Evolutionary conservation across 2,888 invertebrate species (phyloP).

Genomic region (Cheilosia impressa): DNA sequence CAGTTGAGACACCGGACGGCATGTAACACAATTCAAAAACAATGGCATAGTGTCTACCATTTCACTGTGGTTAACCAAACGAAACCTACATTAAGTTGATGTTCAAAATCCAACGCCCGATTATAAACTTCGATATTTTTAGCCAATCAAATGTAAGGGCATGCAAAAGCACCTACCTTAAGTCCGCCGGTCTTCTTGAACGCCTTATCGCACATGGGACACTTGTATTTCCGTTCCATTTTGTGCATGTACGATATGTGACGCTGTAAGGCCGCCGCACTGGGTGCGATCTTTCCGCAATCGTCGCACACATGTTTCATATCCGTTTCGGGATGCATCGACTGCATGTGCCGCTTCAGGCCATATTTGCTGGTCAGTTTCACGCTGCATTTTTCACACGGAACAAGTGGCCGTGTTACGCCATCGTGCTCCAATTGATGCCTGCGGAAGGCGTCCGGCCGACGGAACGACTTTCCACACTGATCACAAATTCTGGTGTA

Average conservation of each 20-base stretch:
- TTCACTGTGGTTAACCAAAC: too few relatives aligned
- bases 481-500: slow-evolving; percentile 81
- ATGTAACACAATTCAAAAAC: too few relatives aligned
- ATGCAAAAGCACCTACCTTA: slow-evolving; percentile 76
- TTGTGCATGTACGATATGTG: slow-evolving; percentile 81
- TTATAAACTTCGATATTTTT: too few relatives aligned
- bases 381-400: slow-evolving; percentile 80
- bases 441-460: slow-evolving; percentile 79
- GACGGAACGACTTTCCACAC: slow-evolving; percentile 80
- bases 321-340: slow-evolving; percentile 79
- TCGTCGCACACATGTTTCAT: slow-evolving; percentile 79
- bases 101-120: not conserved
- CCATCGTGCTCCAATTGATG: slow-evolving; percentile 81
- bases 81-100: too few relatives aligned
- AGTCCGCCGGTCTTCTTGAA: slow-evolving; percentile 81
- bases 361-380: slow-evolving; percentile 80
- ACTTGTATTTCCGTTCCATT: slow-evolving; percentile 80
- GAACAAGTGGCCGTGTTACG: slow-evolving; percentile 77
- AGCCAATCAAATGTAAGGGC: not conserved
- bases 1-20: too few relatives aligned
- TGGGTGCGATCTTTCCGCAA: slow-evolving; percentile 80
- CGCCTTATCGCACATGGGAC: slow-evolving; percentile 82
- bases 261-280: slow-evolving; percentile 79
- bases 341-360: slow-evolving; percentile 81
- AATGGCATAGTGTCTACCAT: too few relatives aligned